phyloP scores from a whole-genome alignment of 2,113 vertebrate genomes.

The Oceanodroma tethys region DNA sequence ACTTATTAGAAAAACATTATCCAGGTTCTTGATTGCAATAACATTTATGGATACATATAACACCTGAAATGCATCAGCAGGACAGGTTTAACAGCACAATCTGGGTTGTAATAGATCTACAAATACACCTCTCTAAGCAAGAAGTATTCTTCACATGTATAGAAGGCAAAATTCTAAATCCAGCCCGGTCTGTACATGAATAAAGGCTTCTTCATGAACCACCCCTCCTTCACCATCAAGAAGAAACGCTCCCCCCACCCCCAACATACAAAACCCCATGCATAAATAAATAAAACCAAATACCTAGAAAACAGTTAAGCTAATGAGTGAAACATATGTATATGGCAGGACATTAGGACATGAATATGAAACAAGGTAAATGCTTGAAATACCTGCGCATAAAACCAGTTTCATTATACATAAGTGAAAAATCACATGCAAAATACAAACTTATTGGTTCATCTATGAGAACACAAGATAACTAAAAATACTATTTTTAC shows the following conservation, averaged over 20 bases:
- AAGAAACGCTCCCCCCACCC: neutral
- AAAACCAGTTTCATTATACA: neutral
- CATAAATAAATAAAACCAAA: neutral
- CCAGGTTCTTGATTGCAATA: neutral
- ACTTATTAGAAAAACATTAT: neutral
- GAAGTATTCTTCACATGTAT: neutral
- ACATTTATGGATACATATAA: neutral
- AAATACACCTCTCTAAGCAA: neutral
- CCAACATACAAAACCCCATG: neutral
- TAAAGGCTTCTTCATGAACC: neutral
- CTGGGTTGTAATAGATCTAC: neutral
- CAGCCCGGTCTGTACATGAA: neutral
- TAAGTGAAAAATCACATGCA: neutral
- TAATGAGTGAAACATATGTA: neutral
- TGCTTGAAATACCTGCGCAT: neutral
- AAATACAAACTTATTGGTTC: neutral
- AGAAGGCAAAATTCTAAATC: neutral
- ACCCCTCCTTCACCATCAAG: neutral
- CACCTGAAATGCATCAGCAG: neutral
- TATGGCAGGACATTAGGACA: neutral
- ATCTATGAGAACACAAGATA: neutral
- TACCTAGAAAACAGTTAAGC: neutral
- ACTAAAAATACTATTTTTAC: slow-evolving; percentile 66
- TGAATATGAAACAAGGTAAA: neutral
- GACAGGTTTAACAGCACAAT: neutral